A percentile compares a stretch with the other conserved stretches of the same genome.
Evolutionary conservation across 1,140 invertebrate species (phyloP).

Genomic region (Drosophila orosa): DNA sequence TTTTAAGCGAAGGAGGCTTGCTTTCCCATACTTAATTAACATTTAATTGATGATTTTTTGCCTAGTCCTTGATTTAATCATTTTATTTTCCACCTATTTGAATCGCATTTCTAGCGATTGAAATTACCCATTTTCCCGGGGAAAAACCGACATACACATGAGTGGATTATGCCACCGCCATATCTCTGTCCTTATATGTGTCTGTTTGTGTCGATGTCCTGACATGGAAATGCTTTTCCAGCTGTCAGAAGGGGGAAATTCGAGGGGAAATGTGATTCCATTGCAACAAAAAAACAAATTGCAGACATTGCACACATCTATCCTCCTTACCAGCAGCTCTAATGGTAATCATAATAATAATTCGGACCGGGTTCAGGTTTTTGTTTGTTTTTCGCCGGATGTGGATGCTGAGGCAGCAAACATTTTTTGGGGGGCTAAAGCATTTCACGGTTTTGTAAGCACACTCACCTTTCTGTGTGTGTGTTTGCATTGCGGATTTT

Average conservation of each 20-base stretch:
- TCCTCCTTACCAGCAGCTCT: constrained; percentile 16
- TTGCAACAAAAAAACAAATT: constrained; percentile 20
- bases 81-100: not conserved
- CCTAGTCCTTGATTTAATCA: no score
- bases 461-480: constrained; percentile 14
- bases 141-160: not conserved
- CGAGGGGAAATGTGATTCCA: constrained; percentile 6
- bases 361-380: constrained; percentile 21
- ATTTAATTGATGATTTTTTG: constrained; percentile 1
- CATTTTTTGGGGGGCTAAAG: constrained; percentile 28
- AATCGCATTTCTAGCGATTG: not conserved
- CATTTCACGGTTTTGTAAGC: constrained; percentile 43
- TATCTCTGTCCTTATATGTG: constrained; percentile 10
- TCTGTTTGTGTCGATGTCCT: constrained; percentile 16
- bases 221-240: constrained; percentile 41
- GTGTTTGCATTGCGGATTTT: constrained; percentile 28
- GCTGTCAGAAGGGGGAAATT: constrained; percentile 13
- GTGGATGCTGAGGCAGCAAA: constrained; percentile 40
- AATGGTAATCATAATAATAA: constrained; percentile 49
- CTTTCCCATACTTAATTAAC: not conserved
- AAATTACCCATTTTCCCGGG: constrained; percentile 9
- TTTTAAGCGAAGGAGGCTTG: not conserved
- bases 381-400: constrained; percentile 27
- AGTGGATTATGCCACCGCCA: constrained; percentile 8
- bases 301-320: constrained; percentile 12